Evolutionary conservation across 2,113 vertebrate species (phyloP).

Genomic region (Ammospiza caudacuta): DNA sequence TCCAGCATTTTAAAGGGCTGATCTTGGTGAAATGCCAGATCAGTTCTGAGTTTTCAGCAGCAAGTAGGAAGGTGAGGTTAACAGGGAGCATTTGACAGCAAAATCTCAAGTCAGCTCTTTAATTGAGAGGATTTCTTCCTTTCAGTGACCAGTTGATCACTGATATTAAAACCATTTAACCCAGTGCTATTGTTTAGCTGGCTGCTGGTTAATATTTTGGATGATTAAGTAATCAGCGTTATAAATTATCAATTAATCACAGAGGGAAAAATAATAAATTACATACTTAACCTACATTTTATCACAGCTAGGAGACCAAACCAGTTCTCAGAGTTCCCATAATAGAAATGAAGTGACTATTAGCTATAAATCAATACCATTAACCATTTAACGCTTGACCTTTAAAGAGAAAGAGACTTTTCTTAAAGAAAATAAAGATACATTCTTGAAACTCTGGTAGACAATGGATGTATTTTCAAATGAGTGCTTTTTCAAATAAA

Average conservation of each 20-base stretch:
- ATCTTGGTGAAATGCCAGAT: not conserved
- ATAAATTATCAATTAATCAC: conserved; percentile 54
- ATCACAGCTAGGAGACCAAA: conserved; percentile 19
- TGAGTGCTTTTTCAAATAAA: not conserved
- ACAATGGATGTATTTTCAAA: not conserved
- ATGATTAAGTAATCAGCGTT: conserved; percentile 51
- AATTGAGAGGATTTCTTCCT: not conserved
- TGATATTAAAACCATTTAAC: not conserved
- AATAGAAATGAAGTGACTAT: conserved; percentile 37
- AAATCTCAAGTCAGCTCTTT: not conserved
- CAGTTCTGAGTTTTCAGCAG: not conserved
- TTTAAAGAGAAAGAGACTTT: conserved; percentile 1
- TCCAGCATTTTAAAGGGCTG: not conserved
- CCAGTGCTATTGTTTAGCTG: conserved; percentile 9
- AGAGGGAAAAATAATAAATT: conserved; percentile 34
- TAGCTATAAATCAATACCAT: conserved; percentile 2
- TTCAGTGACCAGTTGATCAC: not conserved
- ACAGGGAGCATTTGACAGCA: not conserved
- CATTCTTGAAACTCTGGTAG: not conserved
- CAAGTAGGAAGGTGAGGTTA: not conserved
- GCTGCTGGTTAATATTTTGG: conserved; percentile 33
- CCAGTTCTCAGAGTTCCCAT: conserved; percentile 9
- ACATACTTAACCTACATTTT: conserved; percentile 37
- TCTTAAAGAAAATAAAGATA: not conserved
- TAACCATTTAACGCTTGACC: conserved; percentile 24